Evolutionary conservation across 23 tunicate genomes (phyloP), one percentile per base, ranked within the genome.

Genomic region (Oikopleura vanhoeffeni): DNA sequence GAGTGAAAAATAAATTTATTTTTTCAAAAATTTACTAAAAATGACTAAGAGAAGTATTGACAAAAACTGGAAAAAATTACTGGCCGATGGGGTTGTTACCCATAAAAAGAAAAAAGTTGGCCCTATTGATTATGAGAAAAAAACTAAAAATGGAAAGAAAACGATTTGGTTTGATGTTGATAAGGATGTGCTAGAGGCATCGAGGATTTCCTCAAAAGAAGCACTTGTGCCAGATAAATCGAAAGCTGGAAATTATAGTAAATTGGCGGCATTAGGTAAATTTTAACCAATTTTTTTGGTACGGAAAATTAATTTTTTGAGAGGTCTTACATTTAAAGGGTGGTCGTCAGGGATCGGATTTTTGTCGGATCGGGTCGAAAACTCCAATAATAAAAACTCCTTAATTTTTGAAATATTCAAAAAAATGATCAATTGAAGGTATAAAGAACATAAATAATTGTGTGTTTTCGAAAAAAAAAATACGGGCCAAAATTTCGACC

Each of bases 101-200:
- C 79, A 71, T 32, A 71, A 71, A 18, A 71, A 71, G 79, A 71
- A 71, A 71, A 71, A 71, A 38, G 32, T 18, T 18, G 79, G 32
- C 27, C 79, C 27, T 2, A 30, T 71, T 2, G 35, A 71, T 2
- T 71, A 71, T 32, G 79, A 71, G 38, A 71, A 71, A 38, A 71
- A 71, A 71, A 71, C 79, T 2, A 71, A 71, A 71, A 38, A 71
- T 71, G 79, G 79, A 18, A 71, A 71, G 32, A 71, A 71, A 38
- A 71, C 79, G 34, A 71, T 71, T 71, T 71, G 79, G 79, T 71
- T 71, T 30, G 79, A 71, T 30, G 79, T 71, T 4, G 79, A 71
- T 30, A 71, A 71, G 38, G 27, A 18, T 3, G 2, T 32, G 3
- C 35, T 71, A 32, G 79, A 28, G 79, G 34, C 27, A 30, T 2